These are phyloP conservation scores for Spheniscus humboldti DNA, from an alignment of 2,797 vertebrate genomes.

Conservation along the genomic window DNA sequence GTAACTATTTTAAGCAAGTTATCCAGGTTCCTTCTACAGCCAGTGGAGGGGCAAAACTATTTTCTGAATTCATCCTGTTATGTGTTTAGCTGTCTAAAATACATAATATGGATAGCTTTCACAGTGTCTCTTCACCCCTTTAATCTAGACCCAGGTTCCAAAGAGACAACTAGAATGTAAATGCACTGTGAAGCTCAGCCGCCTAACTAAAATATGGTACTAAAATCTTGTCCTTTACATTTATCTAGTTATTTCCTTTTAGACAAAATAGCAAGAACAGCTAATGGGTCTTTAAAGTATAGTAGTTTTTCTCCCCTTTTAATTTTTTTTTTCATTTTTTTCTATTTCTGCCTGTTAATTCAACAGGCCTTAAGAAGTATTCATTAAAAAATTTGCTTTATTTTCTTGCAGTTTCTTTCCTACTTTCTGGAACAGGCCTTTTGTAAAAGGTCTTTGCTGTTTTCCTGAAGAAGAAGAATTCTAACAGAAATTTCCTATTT, in stretches of 20 bases:
- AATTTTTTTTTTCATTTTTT: neutral
- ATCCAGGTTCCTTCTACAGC: neutral
- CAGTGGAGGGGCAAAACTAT: neutral
- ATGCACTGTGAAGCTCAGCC: neutral
- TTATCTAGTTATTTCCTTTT: neutral
- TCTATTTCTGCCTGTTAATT: neutral
- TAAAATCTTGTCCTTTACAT: neutral
- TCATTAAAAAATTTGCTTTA: neutral
- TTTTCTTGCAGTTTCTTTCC: neutral
- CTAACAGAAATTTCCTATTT: neutral
- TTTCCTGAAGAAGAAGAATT: neutral
- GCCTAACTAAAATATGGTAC: neutral
- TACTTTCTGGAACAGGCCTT: neutral
- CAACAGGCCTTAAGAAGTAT: neutral
- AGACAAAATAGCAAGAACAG: neutral
- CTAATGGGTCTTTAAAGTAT: neutral
- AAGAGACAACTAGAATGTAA: neutral
- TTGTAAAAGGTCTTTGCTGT: no score
- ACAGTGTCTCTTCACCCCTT: neutral
- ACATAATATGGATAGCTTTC: neutral
- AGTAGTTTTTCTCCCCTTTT: neutral
- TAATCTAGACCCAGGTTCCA: neutral
- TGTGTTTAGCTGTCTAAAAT: neutral
- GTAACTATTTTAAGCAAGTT: neutral
- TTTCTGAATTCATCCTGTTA: neutral